Conservation (phyloP, 2,113 vertebrate species). For the Fulmarus glacialis region DNA sequence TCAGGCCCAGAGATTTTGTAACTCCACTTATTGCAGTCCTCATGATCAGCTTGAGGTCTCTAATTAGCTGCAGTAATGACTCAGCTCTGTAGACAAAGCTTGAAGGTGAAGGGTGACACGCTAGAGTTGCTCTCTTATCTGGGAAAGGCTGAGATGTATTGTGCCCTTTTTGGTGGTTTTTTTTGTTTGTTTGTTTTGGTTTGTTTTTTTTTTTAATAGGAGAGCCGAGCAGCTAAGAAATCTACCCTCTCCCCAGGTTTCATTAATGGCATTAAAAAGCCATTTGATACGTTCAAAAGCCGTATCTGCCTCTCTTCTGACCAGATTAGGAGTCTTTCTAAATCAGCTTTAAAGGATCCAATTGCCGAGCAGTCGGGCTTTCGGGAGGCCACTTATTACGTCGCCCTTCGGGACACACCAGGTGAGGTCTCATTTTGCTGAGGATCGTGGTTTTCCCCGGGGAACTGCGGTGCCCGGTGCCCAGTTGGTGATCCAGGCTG, state of each 20-base stretch:
- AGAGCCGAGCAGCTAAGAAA: neutral
- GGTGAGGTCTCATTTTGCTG: neutral
- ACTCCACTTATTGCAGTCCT: constrained; percentile 46
- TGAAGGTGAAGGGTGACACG: constrained; percentile 12
- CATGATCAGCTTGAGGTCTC: constrained; percentile 59
- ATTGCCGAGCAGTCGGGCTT: neutral
- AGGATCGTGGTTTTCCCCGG: neutral
- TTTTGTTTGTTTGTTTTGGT: neutral
- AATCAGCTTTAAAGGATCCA: neutral
- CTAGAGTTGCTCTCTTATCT: neutral
- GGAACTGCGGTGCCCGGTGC: accelerated
- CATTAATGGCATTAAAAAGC: neutral
- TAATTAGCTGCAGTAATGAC: constrained; percentile 55
- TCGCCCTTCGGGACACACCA: neutral
- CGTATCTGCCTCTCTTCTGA: neutral
- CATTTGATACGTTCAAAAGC: neutral
- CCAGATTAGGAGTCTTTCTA: neutral
- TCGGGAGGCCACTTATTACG: neutral
- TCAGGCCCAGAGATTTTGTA: constrained; percentile 5
- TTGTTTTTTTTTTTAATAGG: neutral
- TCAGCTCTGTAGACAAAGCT: neutral
- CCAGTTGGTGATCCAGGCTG: neutral
- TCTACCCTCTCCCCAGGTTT: neutral
- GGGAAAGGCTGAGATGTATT: neutral
- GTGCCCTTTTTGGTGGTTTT: neutral